These are phyloP conservation scores for Andrena dorsata DNA, from an alignment of 2,888 invertebrate species.

Conservation along the genomic window DNA sequence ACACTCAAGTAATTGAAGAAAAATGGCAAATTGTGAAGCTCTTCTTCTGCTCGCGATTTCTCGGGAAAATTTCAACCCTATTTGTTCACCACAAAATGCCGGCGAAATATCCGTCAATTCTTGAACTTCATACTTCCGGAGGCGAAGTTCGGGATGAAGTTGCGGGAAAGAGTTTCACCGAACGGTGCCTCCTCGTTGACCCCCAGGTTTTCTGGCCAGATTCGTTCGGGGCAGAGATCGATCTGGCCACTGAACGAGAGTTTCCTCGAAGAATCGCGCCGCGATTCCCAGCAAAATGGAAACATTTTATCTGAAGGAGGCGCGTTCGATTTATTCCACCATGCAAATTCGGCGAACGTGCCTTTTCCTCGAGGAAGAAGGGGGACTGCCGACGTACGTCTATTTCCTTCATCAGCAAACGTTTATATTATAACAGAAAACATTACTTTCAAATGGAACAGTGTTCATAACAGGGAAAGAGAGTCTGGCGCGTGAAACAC, in stretches of 20 bases:
- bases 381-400: background rate
- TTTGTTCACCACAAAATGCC: background rate
- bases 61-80: background rate
- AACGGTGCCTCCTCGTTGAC: constrained; percentile 29
- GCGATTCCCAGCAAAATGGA: constrained; percentile 41
- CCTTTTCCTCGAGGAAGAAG: background rate
- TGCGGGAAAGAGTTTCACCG: constrained; percentile 8
- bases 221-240: constrained; percentile 45
- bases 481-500: no score
- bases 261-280: constrained; percentile 29
- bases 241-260: constrained; percentile 34
- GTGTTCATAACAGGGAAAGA: no score
- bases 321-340: constrained; percentile 44
- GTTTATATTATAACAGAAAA: background rate
- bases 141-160: background rate
- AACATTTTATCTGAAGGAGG: constrained; percentile 47
- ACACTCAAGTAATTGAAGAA: background rate
- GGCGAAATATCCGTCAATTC: constrained; percentile 1
- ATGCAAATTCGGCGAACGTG: constrained; percentile 33
- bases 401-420: background rate
- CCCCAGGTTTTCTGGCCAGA: constrained; percentile 30
- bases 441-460: no score
- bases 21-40: background rate
- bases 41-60: background rate
- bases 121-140: background rate